Evolutionary conservation across 2,888 invertebrate species (phyloP), one percentile per base, ranked within the genome.

Genomic region (Chymomyza fuscimana): DNA sequence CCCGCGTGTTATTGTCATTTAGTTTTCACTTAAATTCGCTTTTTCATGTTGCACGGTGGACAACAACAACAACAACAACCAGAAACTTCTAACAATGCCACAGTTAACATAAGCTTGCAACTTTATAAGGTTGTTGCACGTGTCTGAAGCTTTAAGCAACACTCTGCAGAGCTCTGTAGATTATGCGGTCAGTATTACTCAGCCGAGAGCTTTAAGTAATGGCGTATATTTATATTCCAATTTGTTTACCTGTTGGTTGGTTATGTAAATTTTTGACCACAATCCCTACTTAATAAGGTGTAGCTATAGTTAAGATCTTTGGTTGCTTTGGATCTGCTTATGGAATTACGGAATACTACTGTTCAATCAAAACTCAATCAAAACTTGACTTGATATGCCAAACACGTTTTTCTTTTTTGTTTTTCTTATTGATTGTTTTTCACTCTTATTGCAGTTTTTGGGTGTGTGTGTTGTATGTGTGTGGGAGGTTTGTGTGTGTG

Each of bases 11-110:
- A 12, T 22, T 16, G 29, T 59, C 58, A 22, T 50, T 65, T 59
- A 77, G 82, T 76, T 76, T 82, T 74, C 56, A 63, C 77, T 73
- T 82, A 79, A 83, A 81, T 70, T 82, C 70, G 61, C 54, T 19
- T 72, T 81, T 71, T 85, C 79, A 82, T 82, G 76, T 74, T 67
- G 69, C 71, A 64, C n/a, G 9, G 25, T 22, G 40, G 12, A 36
- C 10, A 59, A 51, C 22, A n/a, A 36, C 10, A 59, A 51, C 22
- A 54, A 19, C 62, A 63, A 19, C n/a, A 63, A 32, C 50, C 12
- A 63, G 15, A 10, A 16, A 29, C 36, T 15, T 32, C 22, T 46
- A 46, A 46, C 40, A 12, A 46, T 46, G 40, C 40, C 40, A 46
- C 40, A 46, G 40, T 3, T 12, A 46, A 46, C 40, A 46, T 46